A percentile compares a stretch with the other conserved stretches of the same genome.
Evolutionary conservation across 2,888 invertebrate species (phyloP).

Genomic region (Smittia sp.): DNA sequence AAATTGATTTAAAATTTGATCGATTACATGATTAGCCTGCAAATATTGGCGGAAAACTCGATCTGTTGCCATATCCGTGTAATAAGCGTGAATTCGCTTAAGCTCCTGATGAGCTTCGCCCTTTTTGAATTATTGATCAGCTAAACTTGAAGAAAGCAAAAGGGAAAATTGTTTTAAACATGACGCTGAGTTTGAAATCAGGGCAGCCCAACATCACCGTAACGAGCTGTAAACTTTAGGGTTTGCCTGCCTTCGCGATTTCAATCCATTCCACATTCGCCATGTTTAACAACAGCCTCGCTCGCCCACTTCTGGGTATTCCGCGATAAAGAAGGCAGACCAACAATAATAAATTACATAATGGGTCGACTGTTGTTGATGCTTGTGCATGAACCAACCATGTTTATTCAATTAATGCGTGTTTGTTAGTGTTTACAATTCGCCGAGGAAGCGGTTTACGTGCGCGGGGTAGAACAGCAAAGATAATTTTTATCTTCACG

Average conservation of each 20-base stretch:
- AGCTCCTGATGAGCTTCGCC: not conserved
- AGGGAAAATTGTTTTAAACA: no score
- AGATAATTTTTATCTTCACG: not conserved
- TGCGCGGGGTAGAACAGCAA: not conserved
- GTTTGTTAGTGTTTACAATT: not conserved
- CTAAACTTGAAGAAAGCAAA: no score
- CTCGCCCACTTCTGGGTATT: not conserved
- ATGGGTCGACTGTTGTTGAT: conserved; percentile 13
- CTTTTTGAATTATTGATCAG: no score
- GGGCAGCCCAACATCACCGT: no score
- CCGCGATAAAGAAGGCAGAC: not conserved
- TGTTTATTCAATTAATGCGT: conserved; percentile 21
- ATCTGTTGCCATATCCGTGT: not conserved
- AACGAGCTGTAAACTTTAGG: no score
- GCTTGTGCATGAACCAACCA: not conserved
- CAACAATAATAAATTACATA: conserved; percentile 23
- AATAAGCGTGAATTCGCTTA: not conserved
- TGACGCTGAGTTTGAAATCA: no score
- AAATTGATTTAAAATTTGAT: conserved; percentile 16
- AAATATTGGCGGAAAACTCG: not conserved
- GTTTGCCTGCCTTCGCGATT: no score
- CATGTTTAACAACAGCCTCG: no score
- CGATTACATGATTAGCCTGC: conserved; percentile 10
- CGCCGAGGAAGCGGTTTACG: no score
- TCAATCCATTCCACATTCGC: no score